Base-by-base conservation (phyloP, 2,797 vertebrate species). In the Sus cebifrons region DNA sequence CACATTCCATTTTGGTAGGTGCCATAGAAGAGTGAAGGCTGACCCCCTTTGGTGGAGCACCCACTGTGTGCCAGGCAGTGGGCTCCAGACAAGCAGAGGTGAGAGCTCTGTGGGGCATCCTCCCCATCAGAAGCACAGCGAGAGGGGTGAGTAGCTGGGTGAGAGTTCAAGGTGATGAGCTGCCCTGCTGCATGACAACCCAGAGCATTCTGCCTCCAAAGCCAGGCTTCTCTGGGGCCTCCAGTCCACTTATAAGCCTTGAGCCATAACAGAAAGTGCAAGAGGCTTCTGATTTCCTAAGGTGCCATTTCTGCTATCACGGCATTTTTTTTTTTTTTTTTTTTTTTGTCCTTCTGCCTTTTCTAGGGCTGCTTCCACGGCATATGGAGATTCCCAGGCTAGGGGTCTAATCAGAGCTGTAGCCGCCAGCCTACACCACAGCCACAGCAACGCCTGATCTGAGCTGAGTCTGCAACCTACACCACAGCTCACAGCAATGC, bases 151-250 rank as follows among this genome's bases (percentile, higher is more conserved):
- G 54, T 32, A 23, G 54, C 54, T 32, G 54, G n/a, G n/a, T 9
- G 77, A 36, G 54, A 6, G 5, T 23, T n/a, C 77, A 15, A 79
- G 29, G 15, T 1, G n/a, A 18, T 23, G 77, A 25, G 17, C 18
- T 14, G 27, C 74, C 7, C 49, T 5, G 1, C 17, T 0, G 1
- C 74, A n/a, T 1, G 6, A 21, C 6, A 8, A 4, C 75, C 52
- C 0, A 2, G 18, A 32, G 12, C 20, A 5, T 49, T 58, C 52
- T 58, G 18, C 52, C 52, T n/a, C 74, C 52, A 21, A 20, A 77
- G 49, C 74, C n/a, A 15, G 54, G 29, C 20, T 23, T 58, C 54
- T 78, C 54, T 9, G 52, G 70, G 52, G 12, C 20, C 54, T 2
- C 29, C 58, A n/a, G 52, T 58, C 75, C 52, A 32, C n/a, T 58